Evolutionary conservation across 2,888 invertebrate genomes (phyloP), one percentile per base, ranked within the genome.

Genomic region (Pachymerium ferrugineum): DNA sequence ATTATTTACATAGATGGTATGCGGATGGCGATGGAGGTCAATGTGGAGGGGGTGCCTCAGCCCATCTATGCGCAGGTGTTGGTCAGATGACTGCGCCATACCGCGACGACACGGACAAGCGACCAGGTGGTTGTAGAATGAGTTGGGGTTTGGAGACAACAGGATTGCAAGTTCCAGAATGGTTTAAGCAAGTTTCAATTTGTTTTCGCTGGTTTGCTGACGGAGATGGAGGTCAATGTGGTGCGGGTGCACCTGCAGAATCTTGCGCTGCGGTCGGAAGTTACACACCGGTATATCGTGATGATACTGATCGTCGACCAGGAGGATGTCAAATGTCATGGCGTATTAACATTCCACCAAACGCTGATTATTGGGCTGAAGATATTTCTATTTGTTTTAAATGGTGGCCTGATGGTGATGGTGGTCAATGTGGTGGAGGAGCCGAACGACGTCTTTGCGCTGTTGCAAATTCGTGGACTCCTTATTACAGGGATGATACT

Each of bases 331-430:
- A 54, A 70, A 75, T 75, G 75, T 74, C 74, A 8, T 75, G 75
- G 75, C 10, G 19, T 0, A 1, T 75, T 3, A 28, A 3, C 19
- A 38, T 73, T 12, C 75, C 75, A 12, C 12, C 28, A 38, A 42
- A 72, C 29, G 42, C 74, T 0, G 71, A 71, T 10, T 71, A 71
- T 42, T 71, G 71, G 71, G 25, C 25, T 19, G 19, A 35, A 22
- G 71, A 71, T 25, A 28, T 71, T 22, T n/a, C 38, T 19, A 1
- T 71, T 25, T 71, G 71, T 22, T 71, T 19, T 22, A 19, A 71
- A 25, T 71, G 79, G 79, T n/a, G 78, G 77, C 35, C 67, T 77
- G 29, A 77, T 77, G 3, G 77, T 75, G 31, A 74, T 35, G 74
- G 73, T 68, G 74, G 74, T n/a, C 74, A 74, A 25, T 74, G 74